Evolutionary conservation across 1,140 invertebrate genomes (phyloP).

Genomic region (Drosophila sp.): DNA sequence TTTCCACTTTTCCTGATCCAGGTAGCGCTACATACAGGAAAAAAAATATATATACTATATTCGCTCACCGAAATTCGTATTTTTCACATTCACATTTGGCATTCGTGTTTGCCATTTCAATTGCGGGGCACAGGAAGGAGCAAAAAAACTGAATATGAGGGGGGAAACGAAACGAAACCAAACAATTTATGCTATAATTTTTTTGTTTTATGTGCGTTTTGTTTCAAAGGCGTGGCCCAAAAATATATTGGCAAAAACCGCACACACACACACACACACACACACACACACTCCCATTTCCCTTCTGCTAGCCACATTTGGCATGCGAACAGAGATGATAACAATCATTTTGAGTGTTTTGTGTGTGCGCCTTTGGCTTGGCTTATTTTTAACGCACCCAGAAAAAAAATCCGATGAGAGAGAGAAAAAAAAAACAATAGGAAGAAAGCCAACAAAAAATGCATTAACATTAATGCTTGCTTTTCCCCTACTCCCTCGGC

Average conservation of each 20-base stretch:
- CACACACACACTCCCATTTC: conserved; percentile 14
- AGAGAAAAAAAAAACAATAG: conserved; percentile 4
- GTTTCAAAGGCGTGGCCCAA: conserved; percentile 46
- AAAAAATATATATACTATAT: not conserved
- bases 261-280: conserved; percentile 6
- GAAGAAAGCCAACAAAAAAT: conserved; percentile 28
- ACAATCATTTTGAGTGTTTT: conserved; percentile 66
- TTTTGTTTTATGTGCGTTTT: conserved; percentile 62
- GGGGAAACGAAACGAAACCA: conserved; percentile 5
- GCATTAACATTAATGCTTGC: conserved; percentile 57
- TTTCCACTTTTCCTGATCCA: not conserved
- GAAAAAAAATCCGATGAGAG: conserved; percentile 3
- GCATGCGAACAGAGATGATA: conserved; percentile 41
- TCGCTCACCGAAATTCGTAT: conserved; percentile 7
- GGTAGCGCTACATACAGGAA: conserved; percentile 18
- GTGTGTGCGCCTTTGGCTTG: conserved; percentile 17
- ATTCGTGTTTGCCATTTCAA: conserved; percentile 62
- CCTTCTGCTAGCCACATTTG: conserved; percentile 33
- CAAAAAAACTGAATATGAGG: conserved; percentile 2
- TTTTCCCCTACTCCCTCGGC: not conserved
- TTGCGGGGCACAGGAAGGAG: conserved; percentile 54
- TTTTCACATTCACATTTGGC: conserved; percentile 19
- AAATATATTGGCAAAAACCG: conserved; percentile 20
- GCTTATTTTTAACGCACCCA: conserved; percentile 58
- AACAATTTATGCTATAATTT: conserved; percentile 63